phyloP scores from a whole-genome alignment of 1,140 invertebrate species.

The Zaprionus capensis region DNA sequence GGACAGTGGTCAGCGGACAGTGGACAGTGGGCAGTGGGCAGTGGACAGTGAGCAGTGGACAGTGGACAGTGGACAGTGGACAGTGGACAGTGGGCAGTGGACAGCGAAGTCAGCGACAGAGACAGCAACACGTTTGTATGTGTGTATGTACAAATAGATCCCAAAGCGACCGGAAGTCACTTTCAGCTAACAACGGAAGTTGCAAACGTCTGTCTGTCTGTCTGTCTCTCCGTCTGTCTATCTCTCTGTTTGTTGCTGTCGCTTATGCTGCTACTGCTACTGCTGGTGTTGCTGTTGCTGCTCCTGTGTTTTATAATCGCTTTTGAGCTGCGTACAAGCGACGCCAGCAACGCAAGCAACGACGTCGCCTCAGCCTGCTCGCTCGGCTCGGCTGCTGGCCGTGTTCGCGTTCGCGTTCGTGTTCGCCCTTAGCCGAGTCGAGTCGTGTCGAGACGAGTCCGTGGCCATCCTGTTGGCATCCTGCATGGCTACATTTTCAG shows the following conservation, averaged over 20 bases:
- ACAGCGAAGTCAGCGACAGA: background rate
- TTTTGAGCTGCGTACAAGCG: conserved; percentile 35
- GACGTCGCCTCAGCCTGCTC: background rate
- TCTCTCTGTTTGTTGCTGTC: conserved; percentile 13
- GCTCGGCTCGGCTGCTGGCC: conserved; percentile 20
- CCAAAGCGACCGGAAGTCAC: conserved; percentile 69
- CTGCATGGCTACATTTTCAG: conserved; percentile 51
- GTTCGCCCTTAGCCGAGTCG: conserved; percentile 40
- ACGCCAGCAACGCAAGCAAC: conserved; percentile 22
- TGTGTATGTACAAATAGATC: conserved; percentile 42
- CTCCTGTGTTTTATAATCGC: conserved; percentile 41
- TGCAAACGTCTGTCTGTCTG: conserved; percentile 65
- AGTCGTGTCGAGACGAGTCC: background rate
- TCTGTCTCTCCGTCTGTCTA: conserved; percentile 14
- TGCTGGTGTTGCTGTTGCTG: conserved; percentile 18
- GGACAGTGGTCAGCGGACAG: too few relatives aligned
- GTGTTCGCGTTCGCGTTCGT: conserved; percentile 27
- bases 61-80: too few relatives aligned
- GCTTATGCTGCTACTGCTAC: conserved; percentile 32
- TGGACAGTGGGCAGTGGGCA: too few relatives aligned
- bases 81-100: too few relatives aligned
- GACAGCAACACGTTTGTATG: background rate
- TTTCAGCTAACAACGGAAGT: conserved; percentile 73
- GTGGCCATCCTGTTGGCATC: conserved; percentile 15
- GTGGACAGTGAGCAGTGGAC: too few relatives aligned